Conservation (phyloP, 2,888 invertebrate species). For the Malthinus seriepunctatus region DNA sequence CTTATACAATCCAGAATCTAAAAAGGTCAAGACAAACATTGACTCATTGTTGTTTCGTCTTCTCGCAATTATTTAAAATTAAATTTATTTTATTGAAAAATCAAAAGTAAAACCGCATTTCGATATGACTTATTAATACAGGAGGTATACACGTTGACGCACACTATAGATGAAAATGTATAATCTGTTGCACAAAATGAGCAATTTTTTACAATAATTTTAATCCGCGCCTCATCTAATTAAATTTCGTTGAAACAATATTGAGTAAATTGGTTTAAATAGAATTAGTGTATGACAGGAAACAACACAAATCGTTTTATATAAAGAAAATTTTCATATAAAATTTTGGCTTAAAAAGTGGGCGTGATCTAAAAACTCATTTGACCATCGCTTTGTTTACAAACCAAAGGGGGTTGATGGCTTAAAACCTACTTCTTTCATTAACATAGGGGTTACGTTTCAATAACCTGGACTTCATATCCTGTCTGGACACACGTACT, state of each 20-base stretch:
- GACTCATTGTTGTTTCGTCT: too few relatives aligned
- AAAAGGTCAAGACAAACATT: too few relatives aligned
- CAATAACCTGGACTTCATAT: slow-evolving; percentile 53
- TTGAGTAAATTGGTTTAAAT: slow-evolving; percentile 17
- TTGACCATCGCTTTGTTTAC: slow-evolving; percentile 51
- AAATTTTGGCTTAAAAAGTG: slow-evolving; percentile 11
- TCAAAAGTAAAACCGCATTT: too few relatives aligned
- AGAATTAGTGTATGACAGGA: slow-evolving; percentile 29
- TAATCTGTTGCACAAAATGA: slow-evolving; percentile 38
- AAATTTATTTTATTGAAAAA: too few relatives aligned
- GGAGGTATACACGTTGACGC: too few relatives aligned
- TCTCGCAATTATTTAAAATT: too few relatives aligned
- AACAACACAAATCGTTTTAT: slow-evolving; percentile 21
- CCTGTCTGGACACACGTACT: slow-evolving; percentile 39
- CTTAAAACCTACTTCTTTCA: slow-evolving; percentile 54
- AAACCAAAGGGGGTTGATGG: slow-evolving; percentile 38
- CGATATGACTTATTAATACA: not conserved
- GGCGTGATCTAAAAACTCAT: slow-evolving; percentile 51
- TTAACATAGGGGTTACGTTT: slow-evolving; percentile 53
- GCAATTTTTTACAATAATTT: too few relatives aligned
- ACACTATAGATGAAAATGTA: slow-evolving; percentile 24
- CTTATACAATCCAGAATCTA: too few relatives aligned
- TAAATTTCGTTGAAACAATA: slow-evolving; percentile 30
- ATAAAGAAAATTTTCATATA: too few relatives aligned
- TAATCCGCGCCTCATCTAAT: slow-evolving; percentile 4